These are phyloP conservation scores for Cyclophora albipunctata DNA, from an alignment of 2,888 invertebrate species.

Conservation along the genomic window DNA sequence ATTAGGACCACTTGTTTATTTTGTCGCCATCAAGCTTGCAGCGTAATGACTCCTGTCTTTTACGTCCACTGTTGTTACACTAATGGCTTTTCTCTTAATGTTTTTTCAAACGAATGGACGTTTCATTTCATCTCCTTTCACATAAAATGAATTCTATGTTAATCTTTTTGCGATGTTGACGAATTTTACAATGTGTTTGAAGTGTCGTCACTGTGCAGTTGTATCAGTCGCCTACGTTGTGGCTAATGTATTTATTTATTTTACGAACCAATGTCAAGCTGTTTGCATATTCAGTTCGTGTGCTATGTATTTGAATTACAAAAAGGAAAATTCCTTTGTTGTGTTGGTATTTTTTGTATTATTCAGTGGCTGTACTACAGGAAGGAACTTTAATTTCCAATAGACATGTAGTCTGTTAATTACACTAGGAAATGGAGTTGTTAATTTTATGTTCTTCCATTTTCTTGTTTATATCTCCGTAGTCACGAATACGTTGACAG, in stretches of 20 bases:
- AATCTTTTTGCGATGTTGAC: not conserved
- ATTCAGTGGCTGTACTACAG: too few relatives aligned
- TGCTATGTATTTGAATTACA: conserved; percentile 12
- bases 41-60: conserved; percentile 10
- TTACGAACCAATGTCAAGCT: conserved; percentile 6
- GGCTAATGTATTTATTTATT: conserved; percentile 1
- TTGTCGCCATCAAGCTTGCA: conserved; percentile 1
- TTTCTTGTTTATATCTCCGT: too few relatives aligned
- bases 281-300: conserved; percentile 15
- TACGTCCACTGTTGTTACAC: conserved; percentile 5
- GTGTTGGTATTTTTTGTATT: conserved; percentile 3
- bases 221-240: not conserved
- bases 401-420: too few relatives aligned
- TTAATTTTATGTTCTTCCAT: too few relatives aligned
- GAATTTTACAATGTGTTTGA: too few relatives aligned
- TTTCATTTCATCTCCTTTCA: conserved; percentile 6
- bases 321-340: conserved; percentile 14
- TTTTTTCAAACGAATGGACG: conserved; percentile 7
- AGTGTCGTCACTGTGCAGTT: not conserved
- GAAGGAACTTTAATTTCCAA: too few relatives aligned
- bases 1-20: conserved; percentile 18
- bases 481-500: too few relatives aligned
- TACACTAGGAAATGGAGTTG: too few relatives aligned
- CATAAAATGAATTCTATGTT: too few relatives aligned
- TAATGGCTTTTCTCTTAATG: conserved; percentile 4